Evolutionary conservation across 2,797 vertebrate genomes (phyloP).

Genomic region (Dendrocincla fuliginosa): DNA sequence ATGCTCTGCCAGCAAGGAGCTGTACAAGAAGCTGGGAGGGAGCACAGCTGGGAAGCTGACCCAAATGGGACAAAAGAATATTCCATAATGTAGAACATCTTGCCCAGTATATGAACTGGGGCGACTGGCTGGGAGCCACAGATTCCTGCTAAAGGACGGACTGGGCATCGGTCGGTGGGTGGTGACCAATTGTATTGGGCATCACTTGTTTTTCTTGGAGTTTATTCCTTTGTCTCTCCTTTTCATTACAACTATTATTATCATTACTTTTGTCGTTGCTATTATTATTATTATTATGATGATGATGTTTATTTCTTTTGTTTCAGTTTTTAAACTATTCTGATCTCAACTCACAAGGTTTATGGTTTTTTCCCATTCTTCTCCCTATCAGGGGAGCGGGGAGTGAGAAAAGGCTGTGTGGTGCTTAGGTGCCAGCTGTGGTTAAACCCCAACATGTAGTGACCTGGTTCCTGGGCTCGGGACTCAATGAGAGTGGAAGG

Average conservation of each 20-base stretch:
- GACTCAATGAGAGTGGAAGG: rapidly evolving
- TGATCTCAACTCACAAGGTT: neutral
- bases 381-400: neutral
- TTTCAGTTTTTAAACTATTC: neutral
- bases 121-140: neutral
- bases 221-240: neutral
- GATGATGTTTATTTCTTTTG: neutral
- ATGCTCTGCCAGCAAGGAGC: neutral
- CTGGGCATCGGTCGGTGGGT: neutral
- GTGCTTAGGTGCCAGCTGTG: neutral
- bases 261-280: neutral
- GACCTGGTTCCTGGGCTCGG: neutral
- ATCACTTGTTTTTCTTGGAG: neutral
- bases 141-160: neutral
- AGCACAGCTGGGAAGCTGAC: neutral
- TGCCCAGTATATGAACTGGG: neutral
- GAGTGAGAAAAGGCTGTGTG: neutral
- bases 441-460: neutral
- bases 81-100: neutral
- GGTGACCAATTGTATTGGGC: neutral
- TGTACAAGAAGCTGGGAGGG: neutral
- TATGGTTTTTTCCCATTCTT: neutral
- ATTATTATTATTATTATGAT: neutral
- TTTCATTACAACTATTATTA: neutral
- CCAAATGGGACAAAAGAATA: neutral